A percentile compares a stretch with the other conserved stretches of the same genome.
Evolutionary conservation across 2,797 vertebrate genomes (phyloP).

Genomic region (Centropyge bicolor): DNA sequence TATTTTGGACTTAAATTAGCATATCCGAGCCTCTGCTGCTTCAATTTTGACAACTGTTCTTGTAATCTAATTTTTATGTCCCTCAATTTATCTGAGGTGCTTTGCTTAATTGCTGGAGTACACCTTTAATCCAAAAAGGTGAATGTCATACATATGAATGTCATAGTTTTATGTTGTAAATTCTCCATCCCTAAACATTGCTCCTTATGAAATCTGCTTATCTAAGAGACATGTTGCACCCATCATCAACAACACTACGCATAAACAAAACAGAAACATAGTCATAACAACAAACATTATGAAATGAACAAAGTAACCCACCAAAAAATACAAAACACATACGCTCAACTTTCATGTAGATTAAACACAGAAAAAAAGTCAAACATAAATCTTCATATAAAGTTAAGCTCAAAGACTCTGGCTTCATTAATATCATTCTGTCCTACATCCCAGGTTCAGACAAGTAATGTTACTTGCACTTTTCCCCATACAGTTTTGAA

Average conservation of each 20-base stretch:
- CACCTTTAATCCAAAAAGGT: neutral
- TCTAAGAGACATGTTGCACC: neutral
- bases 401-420: neutral
- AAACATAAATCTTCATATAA: neutral
- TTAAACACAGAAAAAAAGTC: neutral
- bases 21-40: neutral
- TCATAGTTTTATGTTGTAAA: neutral
- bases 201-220: neutral
- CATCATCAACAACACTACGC: too few species aligned
- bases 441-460: neutral
- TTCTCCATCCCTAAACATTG: too few species aligned
- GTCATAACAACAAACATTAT: too few species aligned
- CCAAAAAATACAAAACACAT: too few species aligned
- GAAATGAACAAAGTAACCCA: too few species aligned
- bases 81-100: neutral
- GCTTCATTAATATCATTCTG: too few species aligned
- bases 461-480: too few species aligned
- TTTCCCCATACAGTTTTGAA: neutral
- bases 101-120: neutral
- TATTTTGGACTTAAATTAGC: neutral
- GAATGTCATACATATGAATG: neutral
- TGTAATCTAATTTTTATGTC: neutral
- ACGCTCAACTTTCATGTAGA: too few species aligned
- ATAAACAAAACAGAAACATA: too few species aligned
- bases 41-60: neutral